These are phyloP conservation scores for Crotalus adamanteus DNA, from an alignment of 2,797 vertebrate genomes.

Conservation along the genomic window DNA sequence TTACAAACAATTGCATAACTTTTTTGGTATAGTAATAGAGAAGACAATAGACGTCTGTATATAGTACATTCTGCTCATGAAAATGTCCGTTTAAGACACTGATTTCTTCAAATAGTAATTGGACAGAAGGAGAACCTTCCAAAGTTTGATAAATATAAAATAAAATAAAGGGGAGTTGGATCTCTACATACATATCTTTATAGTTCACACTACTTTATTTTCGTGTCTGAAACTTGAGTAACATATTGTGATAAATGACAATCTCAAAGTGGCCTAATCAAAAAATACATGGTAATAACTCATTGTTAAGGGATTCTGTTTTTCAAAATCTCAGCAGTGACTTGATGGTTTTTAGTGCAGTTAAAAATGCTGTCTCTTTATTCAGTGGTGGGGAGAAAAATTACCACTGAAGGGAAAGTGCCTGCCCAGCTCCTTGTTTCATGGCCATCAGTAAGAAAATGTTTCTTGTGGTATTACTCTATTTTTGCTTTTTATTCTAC, in stretches of 20 bases:
- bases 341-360: slow-evolving; percentile 5
- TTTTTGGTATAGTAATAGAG: neutral
- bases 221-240: neutral
- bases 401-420: slow-evolving; percentile 19
- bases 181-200: neutral
- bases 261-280: neutral
- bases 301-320: neutral
- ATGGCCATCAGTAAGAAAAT: slow-evolving; percentile 11
- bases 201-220: neutral
- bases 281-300: neutral
- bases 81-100: neutral
- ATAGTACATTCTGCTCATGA: neutral
- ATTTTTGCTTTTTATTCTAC: neutral
- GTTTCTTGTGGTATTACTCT: neutral
- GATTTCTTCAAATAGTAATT: neutral
- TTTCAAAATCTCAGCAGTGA: slow-evolving; percentile 24
- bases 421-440: neutral
- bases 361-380: slow-evolving; percentile 31
- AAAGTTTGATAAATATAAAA: neutral
- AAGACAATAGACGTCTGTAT: neutral
- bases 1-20: neutral
- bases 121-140: neutral
- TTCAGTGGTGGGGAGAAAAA: neutral
- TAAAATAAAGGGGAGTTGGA: neutral
- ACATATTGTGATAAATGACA: neutral